Base-by-base conservation (phyloP, 2,888 invertebrate species). In the Emesis castigata region DNA sequence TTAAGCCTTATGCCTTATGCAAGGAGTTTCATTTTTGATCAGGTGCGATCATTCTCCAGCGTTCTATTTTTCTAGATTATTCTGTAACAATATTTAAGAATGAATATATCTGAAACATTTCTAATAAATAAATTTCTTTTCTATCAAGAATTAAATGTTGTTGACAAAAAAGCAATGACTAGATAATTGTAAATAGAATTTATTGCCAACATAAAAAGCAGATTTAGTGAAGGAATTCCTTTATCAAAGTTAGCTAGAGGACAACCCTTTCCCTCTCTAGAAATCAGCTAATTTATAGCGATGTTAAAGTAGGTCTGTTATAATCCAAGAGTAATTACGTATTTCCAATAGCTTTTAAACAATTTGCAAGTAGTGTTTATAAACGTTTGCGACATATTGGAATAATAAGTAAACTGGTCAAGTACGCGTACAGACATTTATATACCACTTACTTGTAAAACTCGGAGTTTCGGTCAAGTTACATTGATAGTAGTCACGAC, bases 241-340 rank as follows among this genome's bases (percentile, higher is more conserved):
- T 56, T 56, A 20, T 20, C 56, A 56, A 39, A 39, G 39, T 39
- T 56, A 56, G 56, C 56, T 56, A 20, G 39, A 56, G 20, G 56
- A 56, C 20, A 56, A 56, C 18, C 20, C 56, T 56, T 56, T 56
- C 56, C 56, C 56, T 56, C 56, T 56, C 56, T 56, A 56, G 56
- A 14, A 56, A 56, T 56, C 18, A 22, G 18, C 56, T 56, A 56
- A 56, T 56, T 56, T 56, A 56, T 56, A 56, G 56, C 22, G 20
- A 56, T 11, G 56, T 56, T 18, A 20, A 56, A 56, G 11, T 56
- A 56, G 56, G 56, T 20, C 56, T 56, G 20, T 22, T 56, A 22
- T 56, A 56, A 20, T 11, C 18, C 18, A 22, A 56, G 56, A 18
- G 56, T 11, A 14, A 14, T 39, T 11, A 39, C 39, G 14, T 14